Base-by-base conservation (phyloP, 2,113 vertebrate genomes). In the Toxostoma redivivum region DNA sequence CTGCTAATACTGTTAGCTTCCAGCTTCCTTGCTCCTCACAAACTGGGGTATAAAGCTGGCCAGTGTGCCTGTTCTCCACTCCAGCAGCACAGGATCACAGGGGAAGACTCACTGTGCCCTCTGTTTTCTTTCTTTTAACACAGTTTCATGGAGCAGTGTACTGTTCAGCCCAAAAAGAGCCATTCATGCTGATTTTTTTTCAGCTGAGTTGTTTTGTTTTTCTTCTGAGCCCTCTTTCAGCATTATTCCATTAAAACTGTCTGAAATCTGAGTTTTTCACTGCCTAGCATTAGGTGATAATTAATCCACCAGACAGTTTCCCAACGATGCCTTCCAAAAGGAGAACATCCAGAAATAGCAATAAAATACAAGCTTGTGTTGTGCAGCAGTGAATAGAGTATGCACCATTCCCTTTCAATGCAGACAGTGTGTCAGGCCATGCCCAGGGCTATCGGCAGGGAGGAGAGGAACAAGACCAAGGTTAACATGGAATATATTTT, bases 261-360 rank as follows among this genome's bases (percentile, higher is more conserved):
- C 93, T 48, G 76, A 93, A 64, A 90, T 81, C 57, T 38, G 90
- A 88, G 57, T 53, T 92, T 86, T 96, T 92, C 64, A 69, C 82
- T 79, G 65, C 76, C 72, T 81, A 60, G 69, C 37, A 61, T 90
- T 88, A 76, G 80, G 64, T 74, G 73, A 79, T 42, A 92, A 96
- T 95, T 88, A 94, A 93, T 88, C 82, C 82, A 86, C 64, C 67
- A 93, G 93, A 88, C 85, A 78, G 72, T 81, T 90, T 90, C 90
- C 84, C 15, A 53, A 22, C 0, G 16, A 67, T 42, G 88, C 48
- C 58, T 94, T 96, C 79, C 64, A 88, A 93, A 77, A 90, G 62
- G 27, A 90, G 67, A 90, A 56, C 44, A 82, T 92, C 78, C 87
- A 90, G 71, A 74, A 94, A 53, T 37, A 93, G 74, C 90, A 93